Evolutionary conservation across 2,888 invertebrate species (phyloP).

Genomic region (Abrostola triplasia): DNA sequence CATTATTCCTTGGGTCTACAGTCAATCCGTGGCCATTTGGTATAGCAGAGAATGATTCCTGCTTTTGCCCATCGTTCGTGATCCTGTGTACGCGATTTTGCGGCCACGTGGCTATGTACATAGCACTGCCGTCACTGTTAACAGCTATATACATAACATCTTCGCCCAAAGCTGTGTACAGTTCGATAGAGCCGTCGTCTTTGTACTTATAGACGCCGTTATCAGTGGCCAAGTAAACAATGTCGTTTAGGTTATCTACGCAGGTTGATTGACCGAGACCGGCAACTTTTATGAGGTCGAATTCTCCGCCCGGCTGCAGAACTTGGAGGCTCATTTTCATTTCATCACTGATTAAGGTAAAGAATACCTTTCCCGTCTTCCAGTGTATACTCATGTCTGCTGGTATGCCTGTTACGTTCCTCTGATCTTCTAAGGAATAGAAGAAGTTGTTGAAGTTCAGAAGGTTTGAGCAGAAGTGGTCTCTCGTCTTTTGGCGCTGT

Average conservation of each 20-base stretch:
- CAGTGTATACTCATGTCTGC: constrained; percentile 82
- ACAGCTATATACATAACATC: constrained; percentile 83
- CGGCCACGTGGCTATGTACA: constrained; percentile 84
- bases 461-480: constrained; percentile 67
- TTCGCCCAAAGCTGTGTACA: constrained; percentile 78
- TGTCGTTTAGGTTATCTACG: constrained; percentile 84
- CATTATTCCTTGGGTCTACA: constrained; percentile 77
- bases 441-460: constrained; percentile 75
- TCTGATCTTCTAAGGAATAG: constrained; percentile 68
- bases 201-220: constrained; percentile 84
- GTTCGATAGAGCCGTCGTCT: constrained; percentile 73
- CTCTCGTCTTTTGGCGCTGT: constrained; percentile 57
- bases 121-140: constrained; percentile 69
- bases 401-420: constrained; percentile 75
- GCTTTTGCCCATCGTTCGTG: constrained; percentile 74
- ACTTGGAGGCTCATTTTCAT: constrained; percentile 81
- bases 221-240: constrained; percentile 82
- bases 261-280: constrained; percentile 81
- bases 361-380: constrained; percentile 79
- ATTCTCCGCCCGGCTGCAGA: constrained; percentile 71
- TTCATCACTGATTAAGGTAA: constrained; percentile 79
- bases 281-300: constrained; percentile 75
- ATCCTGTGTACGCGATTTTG: constrained; percentile 81
- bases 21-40: constrained; percentile 83
- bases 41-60: constrained; percentile 73